A percentile compares a stretch with the other conserved stretches of the same genome.
These are phyloP conservation scores for Drosophila nannoptera DNA, from an alignment of 1,140 invertebrate genomes.

Conservation along the genomic window DNA sequence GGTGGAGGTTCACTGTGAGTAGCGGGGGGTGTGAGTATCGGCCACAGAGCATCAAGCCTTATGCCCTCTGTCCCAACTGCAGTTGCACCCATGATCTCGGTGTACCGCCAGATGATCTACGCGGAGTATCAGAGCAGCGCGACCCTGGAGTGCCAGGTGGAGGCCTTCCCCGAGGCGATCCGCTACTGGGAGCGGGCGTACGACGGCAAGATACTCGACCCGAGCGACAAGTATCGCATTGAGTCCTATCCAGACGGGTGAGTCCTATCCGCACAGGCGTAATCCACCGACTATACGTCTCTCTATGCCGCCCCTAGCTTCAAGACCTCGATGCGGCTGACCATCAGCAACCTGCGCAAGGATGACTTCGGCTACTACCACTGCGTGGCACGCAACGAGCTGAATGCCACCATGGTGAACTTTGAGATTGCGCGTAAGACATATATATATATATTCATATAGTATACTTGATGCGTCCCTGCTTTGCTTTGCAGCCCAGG, in stretches of 20 bases:
- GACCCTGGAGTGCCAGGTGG: constrained; percentile 89
- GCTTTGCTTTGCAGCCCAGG: constrained; percentile 53
- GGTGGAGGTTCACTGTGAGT: constrained; percentile 94
- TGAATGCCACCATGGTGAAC: constrained; percentile 87
- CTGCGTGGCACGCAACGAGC: constrained; percentile 90
- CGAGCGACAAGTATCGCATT: constrained; percentile 84
- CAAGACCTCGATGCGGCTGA: constrained; percentile 84
- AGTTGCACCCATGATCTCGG: constrained; percentile 91
- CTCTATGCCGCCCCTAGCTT: constrained; percentile 32
- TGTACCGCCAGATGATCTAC: constrained; percentile 87
- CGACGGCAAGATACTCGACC: constrained; percentile 87
- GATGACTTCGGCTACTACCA: constrained; percentile 87
- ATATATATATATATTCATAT: not conserved
- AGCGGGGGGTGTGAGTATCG: not conserved
- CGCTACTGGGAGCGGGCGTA: constrained; percentile 89
- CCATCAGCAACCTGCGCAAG: constrained; percentile 84
- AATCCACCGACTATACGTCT: not conserved
- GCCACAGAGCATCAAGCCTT: not conserved
- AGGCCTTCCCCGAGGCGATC: constrained; percentile 92
- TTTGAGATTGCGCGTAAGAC: constrained; percentile 86
- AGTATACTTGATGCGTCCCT: too few species aligned
- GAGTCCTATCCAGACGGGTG: constrained; percentile 81
- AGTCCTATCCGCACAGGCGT: constrained; percentile 1
- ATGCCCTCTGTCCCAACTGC: constrained; percentile 2
- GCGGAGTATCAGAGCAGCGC: constrained; percentile 85